Percentiles rank a stretch among this genome's conserved stretches.
phyloP scores from a whole-genome alignment of 2,113 vertebrate species.

The Eulacestoma nigropectus region DNA sequence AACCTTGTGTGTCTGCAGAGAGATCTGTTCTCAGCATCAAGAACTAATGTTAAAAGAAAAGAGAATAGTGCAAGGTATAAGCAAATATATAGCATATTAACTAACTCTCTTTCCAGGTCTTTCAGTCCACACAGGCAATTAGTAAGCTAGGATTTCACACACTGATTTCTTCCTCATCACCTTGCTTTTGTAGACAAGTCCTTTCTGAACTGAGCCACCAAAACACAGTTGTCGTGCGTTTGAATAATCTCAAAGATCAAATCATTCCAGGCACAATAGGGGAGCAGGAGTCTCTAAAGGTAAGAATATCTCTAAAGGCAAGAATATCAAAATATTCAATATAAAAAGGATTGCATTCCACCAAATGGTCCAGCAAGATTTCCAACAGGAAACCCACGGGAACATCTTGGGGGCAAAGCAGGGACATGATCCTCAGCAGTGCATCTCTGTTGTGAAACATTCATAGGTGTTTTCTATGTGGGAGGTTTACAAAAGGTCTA shows the following conservation, averaged over 20 bases:
- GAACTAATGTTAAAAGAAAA: not conserved
- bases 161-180: not conserved
- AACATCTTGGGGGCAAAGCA: not conserved
- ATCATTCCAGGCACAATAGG: not conserved
- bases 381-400: not conserved
- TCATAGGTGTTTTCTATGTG: not conserved
- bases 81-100: not conserved
- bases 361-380: not conserved
- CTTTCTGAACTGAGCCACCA: not conserved
- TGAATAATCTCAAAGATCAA: not conserved
- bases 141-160: not conserved
- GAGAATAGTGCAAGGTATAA: not conserved
- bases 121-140: not conserved
- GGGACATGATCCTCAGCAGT: not conserved
- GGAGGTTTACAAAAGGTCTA: not conserved
- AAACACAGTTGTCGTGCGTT: not conserved
- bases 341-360: not conserved
- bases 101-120: not conserved
- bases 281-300: not conserved
- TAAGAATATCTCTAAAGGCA: not conserved
- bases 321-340: not conserved
- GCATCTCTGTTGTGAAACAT: not conserved
- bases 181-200: not conserved
- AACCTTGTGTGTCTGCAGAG: not conserved
- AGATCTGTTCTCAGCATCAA: not conserved